phyloP scores from a whole-genome alignment of 2,888 invertebrate genomes.

The Cheilosia urbana region DNA sequence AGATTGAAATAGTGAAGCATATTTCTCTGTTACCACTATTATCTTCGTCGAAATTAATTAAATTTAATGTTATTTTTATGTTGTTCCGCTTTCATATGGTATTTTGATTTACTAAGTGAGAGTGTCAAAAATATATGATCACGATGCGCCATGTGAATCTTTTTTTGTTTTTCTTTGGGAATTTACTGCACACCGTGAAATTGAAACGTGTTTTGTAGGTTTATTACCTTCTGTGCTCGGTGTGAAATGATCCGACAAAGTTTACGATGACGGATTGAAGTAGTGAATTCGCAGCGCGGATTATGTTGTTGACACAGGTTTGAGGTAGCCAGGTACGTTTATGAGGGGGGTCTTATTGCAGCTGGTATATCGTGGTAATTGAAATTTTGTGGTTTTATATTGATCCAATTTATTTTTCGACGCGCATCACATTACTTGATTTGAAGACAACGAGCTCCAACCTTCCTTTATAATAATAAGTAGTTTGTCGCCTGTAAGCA shows the following conservation, averaged over 20 bases:
- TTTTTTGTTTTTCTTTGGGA: slow-evolving; percentile 10
- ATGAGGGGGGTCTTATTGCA: neutral
- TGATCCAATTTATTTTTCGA: neutral
- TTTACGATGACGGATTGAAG: slow-evolving; percentile 27
- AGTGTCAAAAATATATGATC: slow-evolving; percentile 9
- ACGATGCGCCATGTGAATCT: neutral
- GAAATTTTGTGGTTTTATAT: neutral
- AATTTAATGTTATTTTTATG: neutral
- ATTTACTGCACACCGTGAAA: slow-evolving; percentile 36
- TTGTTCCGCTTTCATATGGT: slow-evolving; percentile 10
- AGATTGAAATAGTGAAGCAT: neutral
- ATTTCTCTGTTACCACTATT: neutral
- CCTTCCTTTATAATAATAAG: too few species aligned
- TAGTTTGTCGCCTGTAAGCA: too few species aligned
- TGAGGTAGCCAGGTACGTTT: slow-evolving; percentile 25
- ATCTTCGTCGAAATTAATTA: neutral
- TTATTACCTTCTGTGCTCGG: slow-evolving; percentile 39
- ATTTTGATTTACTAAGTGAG: slow-evolving; percentile 38
- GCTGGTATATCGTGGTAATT: slow-evolving; percentile 10
- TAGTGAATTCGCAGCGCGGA: slow-evolving; percentile 18
- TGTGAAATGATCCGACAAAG: slow-evolving; percentile 41
- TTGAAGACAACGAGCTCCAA: neutral
- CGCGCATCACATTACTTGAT: slow-evolving; percentile 1
- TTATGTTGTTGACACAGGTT: neutral
- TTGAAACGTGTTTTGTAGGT: slow-evolving; percentile 46